Percentiles rank a stretch among this genome's conserved stretches.
phyloP scores from a whole-genome alignment of 2,113 vertebrate species.

The Nothobranchius kuhntae region DNA sequence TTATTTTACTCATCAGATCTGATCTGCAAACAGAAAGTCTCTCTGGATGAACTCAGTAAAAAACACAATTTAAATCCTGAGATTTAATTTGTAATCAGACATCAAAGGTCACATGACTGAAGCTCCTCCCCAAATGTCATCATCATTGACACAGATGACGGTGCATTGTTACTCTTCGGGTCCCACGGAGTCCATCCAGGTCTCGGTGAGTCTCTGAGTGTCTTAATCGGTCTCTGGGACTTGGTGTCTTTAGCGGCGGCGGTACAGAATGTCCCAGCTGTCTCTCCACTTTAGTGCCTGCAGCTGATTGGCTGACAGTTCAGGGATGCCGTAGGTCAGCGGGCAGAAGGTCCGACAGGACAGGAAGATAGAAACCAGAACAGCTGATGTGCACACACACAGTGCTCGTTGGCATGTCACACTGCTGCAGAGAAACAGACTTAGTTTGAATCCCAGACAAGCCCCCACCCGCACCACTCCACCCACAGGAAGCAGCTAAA shows the following conservation, averaged over 20 bases:
- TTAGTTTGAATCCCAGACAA: background rate
- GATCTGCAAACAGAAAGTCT: no score
- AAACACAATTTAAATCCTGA: no score
- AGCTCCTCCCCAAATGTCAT: no score
- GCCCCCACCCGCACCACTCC: background rate
- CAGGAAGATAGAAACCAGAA: conserved; percentile 37
- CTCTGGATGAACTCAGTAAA: no score
- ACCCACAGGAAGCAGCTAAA: background rate
- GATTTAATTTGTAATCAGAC: no score
- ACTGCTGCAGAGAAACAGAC: conserved; percentile 27
- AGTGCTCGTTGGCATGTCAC: conserved; percentile 12
- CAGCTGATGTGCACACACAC: conserved; percentile 7
- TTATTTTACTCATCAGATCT: no score
- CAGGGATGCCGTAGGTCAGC: conserved; percentile 67
- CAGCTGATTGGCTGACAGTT: conserved; percentile 68
- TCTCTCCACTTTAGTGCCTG: conserved; percentile 61
- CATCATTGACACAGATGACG: no score
- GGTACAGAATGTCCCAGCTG: conserved; percentile 72
- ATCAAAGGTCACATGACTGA: no score
- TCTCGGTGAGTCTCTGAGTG: no score
- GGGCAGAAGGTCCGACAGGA: conserved; percentile 61
- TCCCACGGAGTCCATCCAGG: no score
- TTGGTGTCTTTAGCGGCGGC: conserved; percentile 28
- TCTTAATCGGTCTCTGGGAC: no score
- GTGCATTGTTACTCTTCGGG: no score